These are phyloP conservation scores for Scaptodrosophila lebanonensis DNA, from an alignment of 1,140 invertebrate genomes.

Conservation along the genomic window DNA sequence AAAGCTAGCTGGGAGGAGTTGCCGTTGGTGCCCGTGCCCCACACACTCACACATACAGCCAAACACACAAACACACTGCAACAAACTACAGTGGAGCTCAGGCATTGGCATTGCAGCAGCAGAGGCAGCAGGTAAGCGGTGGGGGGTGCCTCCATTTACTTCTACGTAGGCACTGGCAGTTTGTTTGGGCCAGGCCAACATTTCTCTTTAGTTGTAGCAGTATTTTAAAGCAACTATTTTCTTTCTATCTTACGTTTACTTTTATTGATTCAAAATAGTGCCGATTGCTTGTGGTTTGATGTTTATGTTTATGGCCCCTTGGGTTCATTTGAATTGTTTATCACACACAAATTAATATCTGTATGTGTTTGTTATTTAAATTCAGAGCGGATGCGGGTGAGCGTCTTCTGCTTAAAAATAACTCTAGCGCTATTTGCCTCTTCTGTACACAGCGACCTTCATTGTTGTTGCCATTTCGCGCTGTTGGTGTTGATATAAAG, in stretches of 20 bases:
- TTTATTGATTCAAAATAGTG: constrained; percentile 26
- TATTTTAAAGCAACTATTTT: constrained; percentile 14
- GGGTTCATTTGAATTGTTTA: constrained; percentile 21
- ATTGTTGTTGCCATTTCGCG: constrained; percentile 13
- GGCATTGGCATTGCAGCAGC: constrained; percentile 50
- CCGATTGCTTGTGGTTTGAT: constrained; percentile 22
- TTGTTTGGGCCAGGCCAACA: constrained; percentile 17
- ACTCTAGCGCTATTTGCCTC: no score
- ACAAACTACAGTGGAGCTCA: constrained; percentile 28
- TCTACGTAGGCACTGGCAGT: no score
- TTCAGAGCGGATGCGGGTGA: not conserved
- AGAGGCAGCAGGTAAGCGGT: constrained; percentile 63
- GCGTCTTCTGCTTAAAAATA: constrained; percentile 14
- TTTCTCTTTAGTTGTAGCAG: constrained; percentile 34
- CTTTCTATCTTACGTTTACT: not conserved
- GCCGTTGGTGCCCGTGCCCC: constrained; percentile 26
- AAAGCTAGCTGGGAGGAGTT: constrained; percentile 63
- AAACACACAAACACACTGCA: constrained; percentile 15
- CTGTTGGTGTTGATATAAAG: constrained; percentile 4
- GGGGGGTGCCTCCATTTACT: constrained; percentile 21
- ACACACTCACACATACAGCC: constrained; percentile 24
- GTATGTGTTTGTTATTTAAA: not conserved
- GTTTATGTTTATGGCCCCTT: no score
- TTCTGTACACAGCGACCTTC: no score
- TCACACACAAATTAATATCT: not conserved